These are phyloP conservation scores for Sylvicapra grimmia DNA, from an alignment of 2,113 vertebrate genomes.

Conservation along the genomic window DNA sequence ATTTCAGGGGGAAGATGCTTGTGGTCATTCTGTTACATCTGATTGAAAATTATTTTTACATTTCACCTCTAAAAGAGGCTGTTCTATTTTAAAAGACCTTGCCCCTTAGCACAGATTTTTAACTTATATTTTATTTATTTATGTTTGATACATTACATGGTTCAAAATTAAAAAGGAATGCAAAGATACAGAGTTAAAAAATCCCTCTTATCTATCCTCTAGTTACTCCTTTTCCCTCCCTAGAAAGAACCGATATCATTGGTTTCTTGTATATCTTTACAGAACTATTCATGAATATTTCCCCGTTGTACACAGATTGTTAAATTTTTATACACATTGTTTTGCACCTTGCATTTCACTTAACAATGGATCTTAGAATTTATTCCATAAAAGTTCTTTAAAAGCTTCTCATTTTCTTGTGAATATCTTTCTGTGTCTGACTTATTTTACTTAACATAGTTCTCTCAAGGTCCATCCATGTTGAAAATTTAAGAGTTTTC, in stretches of 20 bases:
- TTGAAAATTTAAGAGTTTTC: neutral
- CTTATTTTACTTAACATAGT: neutral
- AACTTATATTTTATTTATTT: neutral
- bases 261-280: neutral
- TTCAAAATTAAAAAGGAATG: neutral
- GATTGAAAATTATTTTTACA: neutral
- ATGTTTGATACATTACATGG: neutral
- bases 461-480: neutral
- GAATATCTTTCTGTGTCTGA: neutral
- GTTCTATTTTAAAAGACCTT: neutral
- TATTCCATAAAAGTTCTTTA: constrained; percentile 14
- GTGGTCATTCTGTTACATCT: neutral
- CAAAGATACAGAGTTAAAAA: neutral
- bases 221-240: neutral
- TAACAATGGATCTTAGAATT: neutral
- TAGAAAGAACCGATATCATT: neutral
- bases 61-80: neutral
- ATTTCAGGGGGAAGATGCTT: neutral
- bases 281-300: constrained; percentile 31
- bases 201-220: neutral
- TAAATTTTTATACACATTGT: neutral
- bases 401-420: neutral
- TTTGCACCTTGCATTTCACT: neutral
- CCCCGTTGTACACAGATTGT: neutral
- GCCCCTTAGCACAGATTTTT: neutral